Conservation (phyloP, 2,888 invertebrate genomes). For the Fragum whitleyi region DNA sequence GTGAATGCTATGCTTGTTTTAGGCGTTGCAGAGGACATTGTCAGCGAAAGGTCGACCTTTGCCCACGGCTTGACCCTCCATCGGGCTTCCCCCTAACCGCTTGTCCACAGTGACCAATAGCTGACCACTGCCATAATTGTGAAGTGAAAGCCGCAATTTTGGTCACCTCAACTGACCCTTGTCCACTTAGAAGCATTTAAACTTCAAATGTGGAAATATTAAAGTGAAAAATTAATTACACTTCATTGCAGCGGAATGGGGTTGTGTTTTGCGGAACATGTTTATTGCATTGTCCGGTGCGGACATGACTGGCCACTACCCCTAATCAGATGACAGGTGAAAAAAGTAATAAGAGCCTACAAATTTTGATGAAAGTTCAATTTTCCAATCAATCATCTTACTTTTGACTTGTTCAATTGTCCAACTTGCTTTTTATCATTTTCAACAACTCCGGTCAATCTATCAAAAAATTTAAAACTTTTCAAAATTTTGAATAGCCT, state of each 20-base stretch:
- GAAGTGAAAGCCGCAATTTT: constrained; percentile 59
- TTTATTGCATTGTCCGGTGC: constrained; percentile 49
- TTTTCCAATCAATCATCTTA: constrained; percentile 60
- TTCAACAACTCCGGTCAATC: constrained; percentile 56
- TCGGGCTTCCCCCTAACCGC: constrained; percentile 59
- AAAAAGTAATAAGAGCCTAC: constrained; percentile 55
- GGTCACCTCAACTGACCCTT: constrained; percentile 62
- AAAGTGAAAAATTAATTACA: constrained; percentile 69
- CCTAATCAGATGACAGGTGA: constrained; percentile 68
- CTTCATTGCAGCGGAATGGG: constrained; percentile 32
- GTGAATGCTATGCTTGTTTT: constrained; percentile 49
- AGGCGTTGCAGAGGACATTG: constrained; percentile 52
- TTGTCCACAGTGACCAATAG: constrained; percentile 63
- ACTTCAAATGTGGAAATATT: constrained; percentile 53
- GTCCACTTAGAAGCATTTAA: constrained; percentile 55
- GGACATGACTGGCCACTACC: constrained; percentile 59
- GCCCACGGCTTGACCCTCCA: constrained; percentile 65
- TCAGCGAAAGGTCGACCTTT: constrained; percentile 68
- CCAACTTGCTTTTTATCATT: constrained; percentile 54
- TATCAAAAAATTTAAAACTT: constrained; percentile 47
- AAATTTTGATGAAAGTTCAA: constrained; percentile 66
- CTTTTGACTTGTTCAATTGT: constrained; percentile 49
- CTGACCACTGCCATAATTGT: constrained; percentile 64
- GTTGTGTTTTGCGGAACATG: constrained; percentile 20
- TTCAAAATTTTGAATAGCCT: constrained; percentile 8